phyloP scores from a whole-genome alignment of 2,797 vertebrate species.

The Crossoptilon crossoptilon region DNA sequence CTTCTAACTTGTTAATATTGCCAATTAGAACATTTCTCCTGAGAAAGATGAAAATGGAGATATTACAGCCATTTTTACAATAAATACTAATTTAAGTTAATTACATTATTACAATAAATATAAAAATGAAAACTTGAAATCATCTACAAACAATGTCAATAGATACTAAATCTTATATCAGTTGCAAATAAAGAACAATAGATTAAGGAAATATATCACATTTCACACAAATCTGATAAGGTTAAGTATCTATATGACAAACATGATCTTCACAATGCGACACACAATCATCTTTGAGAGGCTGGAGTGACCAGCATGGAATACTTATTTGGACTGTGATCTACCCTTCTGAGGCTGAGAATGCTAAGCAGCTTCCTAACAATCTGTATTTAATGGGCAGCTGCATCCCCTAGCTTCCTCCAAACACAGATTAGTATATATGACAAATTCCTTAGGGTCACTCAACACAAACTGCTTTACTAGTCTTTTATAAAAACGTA shows the following conservation, averaged over 20 bases:
- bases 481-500: not conserved
- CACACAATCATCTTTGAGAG: not conserved
- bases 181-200: not conserved
- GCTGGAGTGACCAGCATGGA: not conserved
- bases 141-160: not conserved
- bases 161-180: not conserved
- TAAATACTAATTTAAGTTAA: not conserved
- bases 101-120: not conserved
- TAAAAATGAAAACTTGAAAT: not conserved
- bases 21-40: not conserved
- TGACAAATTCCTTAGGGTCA: not conserved
- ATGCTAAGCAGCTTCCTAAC: rapidly evolving
- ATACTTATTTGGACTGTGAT: not conserved
- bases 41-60: not conserved
- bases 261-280: not conserved
- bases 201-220: not conserved
- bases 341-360: not conserved
- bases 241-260: not conserved
- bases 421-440: not conserved
- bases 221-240: not conserved
- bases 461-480: not conserved
- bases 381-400: not conserved
- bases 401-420: not conserved
- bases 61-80: not conserved
- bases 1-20: not conserved